Percentiles rank a stretch among this genome's conserved stretches.
Evolutionary conservation across 1,140 invertebrate genomes (phyloP).

Genomic region (Drosophila pruinosa): DNA sequence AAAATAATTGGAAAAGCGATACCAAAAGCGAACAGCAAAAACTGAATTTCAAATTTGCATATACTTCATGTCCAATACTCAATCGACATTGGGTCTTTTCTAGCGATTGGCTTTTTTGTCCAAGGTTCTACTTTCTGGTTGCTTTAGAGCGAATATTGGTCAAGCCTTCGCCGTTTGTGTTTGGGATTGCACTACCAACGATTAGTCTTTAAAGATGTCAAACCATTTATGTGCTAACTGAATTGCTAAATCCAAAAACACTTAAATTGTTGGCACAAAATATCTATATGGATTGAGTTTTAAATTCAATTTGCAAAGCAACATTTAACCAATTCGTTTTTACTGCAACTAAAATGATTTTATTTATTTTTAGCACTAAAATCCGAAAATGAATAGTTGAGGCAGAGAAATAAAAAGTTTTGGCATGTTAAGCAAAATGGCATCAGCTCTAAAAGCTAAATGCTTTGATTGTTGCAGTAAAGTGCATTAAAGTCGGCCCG

Average conservation of each 20-base stretch:
- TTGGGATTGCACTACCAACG: not conserved
- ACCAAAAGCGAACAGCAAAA: not conserved
- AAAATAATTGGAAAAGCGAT: not conserved
- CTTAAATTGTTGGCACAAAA: not conserved
- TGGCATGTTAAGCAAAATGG: constrained; percentile 14
- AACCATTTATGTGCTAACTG: not conserved
- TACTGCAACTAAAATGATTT: not conserved
- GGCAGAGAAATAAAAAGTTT: not conserved
- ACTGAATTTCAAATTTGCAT: constrained; percentile 15
- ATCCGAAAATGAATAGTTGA: not conserved
- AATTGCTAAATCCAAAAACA: not conserved
- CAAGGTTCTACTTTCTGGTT: not conserved
- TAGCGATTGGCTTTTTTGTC: not conserved
- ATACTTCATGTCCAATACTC: not conserved
- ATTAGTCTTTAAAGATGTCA: not conserved
- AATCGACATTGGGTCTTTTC: not conserved
- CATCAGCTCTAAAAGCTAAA: not conserved
- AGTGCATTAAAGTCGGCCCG: constrained; percentile 35
- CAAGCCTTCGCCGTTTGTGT: not conserved
- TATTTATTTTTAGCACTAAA: not conserved
- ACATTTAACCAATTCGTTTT: not conserved
- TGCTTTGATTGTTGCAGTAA: constrained; percentile 12
- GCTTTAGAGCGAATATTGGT: not conserved
- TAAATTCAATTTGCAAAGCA: not conserved
- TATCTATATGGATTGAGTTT: not conserved